Evolutionary conservation across 2,113 vertebrate genomes (phyloP).

Genomic region (Pandion haliaetus): DNA sequence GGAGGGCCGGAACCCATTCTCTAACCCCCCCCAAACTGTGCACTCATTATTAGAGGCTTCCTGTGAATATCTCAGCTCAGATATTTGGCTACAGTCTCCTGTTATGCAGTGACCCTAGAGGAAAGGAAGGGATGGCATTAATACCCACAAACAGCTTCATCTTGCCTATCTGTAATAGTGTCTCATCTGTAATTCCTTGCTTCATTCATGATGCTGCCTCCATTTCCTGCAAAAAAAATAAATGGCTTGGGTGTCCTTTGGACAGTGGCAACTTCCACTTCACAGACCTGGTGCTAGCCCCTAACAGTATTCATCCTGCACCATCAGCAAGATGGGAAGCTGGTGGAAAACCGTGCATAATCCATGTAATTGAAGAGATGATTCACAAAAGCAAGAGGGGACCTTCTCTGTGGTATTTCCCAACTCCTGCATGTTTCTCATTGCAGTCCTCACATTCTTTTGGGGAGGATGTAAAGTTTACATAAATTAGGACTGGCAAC

Average conservation of each 20-base stretch:
- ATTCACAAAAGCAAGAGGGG: background rate
- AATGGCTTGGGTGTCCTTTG: background rate
- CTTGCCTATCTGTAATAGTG: background rate
- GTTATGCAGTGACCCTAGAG: background rate
- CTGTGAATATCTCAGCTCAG: background rate
- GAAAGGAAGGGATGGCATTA: background rate
- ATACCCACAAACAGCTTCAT: background rate
- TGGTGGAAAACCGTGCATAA: background rate
- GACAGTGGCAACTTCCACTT: background rate
- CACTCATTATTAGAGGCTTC: background rate
- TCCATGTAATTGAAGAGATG: background rate
- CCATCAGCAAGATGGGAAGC: background rate
- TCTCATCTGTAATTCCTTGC: background rate
- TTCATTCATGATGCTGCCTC: background rate
- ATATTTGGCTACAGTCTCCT: background rate
- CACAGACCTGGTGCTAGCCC: background rate
- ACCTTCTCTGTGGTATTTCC: background rate
- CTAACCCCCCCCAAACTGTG: background rate
- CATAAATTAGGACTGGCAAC: background rate
- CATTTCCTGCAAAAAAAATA: background rate
- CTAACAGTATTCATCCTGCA: background rate
- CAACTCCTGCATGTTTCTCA: background rate
- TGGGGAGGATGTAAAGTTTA: background rate
- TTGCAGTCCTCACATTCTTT: background rate
- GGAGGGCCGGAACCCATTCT: background rate